phyloP scores from a whole-genome alignment of 2,888 invertebrate genomes.

The Sylvicola cinctus region DNA sequence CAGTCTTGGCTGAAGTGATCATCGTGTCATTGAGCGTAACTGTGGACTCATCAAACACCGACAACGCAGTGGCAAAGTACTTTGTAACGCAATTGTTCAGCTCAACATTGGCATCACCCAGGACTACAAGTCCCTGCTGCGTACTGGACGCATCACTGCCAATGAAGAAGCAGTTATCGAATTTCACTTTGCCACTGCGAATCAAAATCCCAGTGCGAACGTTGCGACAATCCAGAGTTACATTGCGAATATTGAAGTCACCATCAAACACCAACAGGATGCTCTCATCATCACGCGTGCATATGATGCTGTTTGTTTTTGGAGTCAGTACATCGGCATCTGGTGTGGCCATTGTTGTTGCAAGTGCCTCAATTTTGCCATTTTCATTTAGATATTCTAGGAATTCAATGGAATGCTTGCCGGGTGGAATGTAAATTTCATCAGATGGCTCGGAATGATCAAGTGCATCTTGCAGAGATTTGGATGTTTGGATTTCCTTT shows the following conservation, averaged over 20 bases:
- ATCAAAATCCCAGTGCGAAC: slow-evolving; percentile 30
- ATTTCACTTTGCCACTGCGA: slow-evolving; percentile 26
- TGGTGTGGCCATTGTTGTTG: slow-evolving; percentile 5
- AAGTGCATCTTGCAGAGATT: slow-evolving; percentile 15
- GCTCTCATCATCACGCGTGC: slow-evolving; percentile 24
- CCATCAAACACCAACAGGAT: slow-evolving; percentile 32
- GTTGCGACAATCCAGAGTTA: slow-evolving; percentile 30
- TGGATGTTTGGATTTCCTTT: slow-evolving; percentile 24
- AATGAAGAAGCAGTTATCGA: slow-evolving; percentile 30
- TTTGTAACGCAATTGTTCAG: no score
- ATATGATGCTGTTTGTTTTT: no score
- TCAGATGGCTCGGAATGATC: slow-evolving; percentile 23
- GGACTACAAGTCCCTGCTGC: slow-evolving; percentile 32
- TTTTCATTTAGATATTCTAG: slow-evolving; percentile 32
- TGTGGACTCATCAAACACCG: no score
- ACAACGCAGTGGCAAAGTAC: no score
- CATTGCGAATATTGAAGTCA: slow-evolving; percentile 28
- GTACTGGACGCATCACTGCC: slow-evolving; percentile 29
- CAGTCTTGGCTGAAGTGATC: no score
- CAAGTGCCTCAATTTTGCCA: slow-evolving; percentile 18
- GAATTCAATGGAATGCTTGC: slow-evolving; percentile 28
- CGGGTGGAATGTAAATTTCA: slow-evolving; percentile 28
- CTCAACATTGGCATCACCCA: no score
- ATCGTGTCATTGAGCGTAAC: no score
- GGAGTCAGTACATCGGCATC: neutral